These are phyloP conservation scores for Bombylius major DNA, from an alignment of 2,888 invertebrate genomes.

Conservation along the genomic window DNA sequence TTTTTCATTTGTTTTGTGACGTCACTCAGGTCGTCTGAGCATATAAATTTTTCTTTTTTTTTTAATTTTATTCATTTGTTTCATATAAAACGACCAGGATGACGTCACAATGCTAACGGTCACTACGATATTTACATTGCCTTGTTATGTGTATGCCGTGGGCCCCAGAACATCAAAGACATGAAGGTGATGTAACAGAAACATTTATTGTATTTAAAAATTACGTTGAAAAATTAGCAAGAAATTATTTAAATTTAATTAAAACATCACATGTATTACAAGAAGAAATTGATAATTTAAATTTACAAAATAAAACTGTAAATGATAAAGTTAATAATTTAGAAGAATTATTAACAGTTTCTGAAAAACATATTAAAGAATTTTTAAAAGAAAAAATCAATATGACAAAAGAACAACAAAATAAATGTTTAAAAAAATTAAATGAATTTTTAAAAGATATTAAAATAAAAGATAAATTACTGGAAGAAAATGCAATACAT, in stretches of 20 bases:
- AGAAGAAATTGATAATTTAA: not conserved
- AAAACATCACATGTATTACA: conserved; percentile 2
- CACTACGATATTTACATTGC: too few species aligned
- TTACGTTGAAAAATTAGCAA: conserved; percentile 20
- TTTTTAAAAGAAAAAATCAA: not conserved
- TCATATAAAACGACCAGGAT: too few species aligned
- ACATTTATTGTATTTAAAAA: conserved; percentile 20
- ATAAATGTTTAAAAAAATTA: not conserved
- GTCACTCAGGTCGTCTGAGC: too few species aligned
- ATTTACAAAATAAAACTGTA: not conserved
- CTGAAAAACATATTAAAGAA: not conserved
- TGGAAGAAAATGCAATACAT: not conserved
- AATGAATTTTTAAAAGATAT: conserved; percentile 13
- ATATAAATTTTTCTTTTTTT: too few species aligned
- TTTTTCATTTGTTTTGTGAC: too few species aligned
- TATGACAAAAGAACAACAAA: not conserved
- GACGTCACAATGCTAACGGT: too few species aligned
- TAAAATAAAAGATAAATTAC: not conserved
- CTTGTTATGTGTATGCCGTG: too few species aligned
- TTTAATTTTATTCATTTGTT: too few species aligned
- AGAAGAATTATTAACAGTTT: not conserved
- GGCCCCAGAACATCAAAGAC: too few species aligned
- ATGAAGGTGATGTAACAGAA: conserved; percentile 14
- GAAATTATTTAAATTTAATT: conserved; percentile 16
- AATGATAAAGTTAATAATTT: not conserved